Conservation (phyloP, 2,113 vertebrate species). For the Ceuthmochares aereus region DNA sequence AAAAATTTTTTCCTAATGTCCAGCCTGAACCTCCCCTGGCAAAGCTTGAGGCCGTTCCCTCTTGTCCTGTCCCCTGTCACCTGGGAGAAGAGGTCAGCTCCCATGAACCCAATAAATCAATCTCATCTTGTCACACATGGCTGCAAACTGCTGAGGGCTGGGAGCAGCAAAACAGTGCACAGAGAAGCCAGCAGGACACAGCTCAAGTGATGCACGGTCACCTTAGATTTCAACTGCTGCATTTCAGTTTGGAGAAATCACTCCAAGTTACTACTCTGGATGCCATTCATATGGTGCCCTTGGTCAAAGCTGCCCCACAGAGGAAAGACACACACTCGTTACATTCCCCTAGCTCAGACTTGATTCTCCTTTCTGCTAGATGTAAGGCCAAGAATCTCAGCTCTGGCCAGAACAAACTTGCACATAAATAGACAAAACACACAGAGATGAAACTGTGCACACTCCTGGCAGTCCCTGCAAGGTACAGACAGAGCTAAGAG, state of each 20-base stretch:
- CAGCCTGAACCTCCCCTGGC: too few relatives aligned
- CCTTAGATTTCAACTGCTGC: not conserved
- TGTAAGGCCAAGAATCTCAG: not conserved
- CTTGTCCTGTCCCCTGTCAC: too few relatives aligned
- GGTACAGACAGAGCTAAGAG: not conserved
- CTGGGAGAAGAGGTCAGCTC: too few relatives aligned
- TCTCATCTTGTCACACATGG: fast-evolving
- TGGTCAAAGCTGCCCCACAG: not conserved
- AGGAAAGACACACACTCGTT: not conserved
- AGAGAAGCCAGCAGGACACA: not conserved
- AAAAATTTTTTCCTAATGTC: too few relatives aligned
- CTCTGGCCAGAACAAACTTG: not conserved
- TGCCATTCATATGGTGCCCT: fast-evolving
- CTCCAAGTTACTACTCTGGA: not conserved
- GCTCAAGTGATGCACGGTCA: fast-evolving
- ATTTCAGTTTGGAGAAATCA: not conserved
- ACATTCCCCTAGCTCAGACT: not conserved
- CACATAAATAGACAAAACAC: not conserved
- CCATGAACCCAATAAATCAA: not conserved
- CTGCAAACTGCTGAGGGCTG: not conserved
- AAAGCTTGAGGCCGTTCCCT: too few relatives aligned
- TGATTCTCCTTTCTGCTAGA: not conserved
- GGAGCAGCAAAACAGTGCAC: not conserved
- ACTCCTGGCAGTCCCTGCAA: not conserved
- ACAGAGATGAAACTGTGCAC: fast-evolving